phyloP scores from a whole-genome alignment of 1,140 invertebrate genomes.

The Diorhabda sublineata region DNA sequence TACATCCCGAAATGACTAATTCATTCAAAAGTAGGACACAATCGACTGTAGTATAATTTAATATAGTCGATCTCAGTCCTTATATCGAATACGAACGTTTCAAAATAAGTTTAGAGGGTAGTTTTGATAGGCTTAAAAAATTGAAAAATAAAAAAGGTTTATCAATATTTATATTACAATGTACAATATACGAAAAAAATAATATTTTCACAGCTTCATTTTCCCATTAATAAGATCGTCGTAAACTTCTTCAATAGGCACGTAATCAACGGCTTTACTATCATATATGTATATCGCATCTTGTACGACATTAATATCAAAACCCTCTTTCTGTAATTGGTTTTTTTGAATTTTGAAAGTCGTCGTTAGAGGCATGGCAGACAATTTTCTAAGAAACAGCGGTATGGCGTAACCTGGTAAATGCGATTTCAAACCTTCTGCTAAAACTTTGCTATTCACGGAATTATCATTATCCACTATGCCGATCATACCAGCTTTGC shows the following conservation, averaged over 20 bases:
- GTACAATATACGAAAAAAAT: no score
- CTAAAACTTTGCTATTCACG: conserved; percentile 65
- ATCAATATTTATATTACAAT: no score
- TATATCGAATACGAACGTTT: no score
- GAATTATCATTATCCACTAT: conserved; percentile 73
- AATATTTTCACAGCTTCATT: conserved; percentile 17
- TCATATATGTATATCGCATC: conserved; percentile 80
- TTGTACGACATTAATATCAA: conserved; percentile 57
- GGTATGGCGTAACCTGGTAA: conserved; percentile 84
- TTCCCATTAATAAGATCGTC: conserved; percentile 51
- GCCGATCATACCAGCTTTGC: conserved; percentile 92
- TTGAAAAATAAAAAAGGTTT: no score
- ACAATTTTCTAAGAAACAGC: conserved; percentile 80
- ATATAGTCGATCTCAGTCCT: no score
- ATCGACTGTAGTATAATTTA: no score
- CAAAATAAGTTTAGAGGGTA: no score
- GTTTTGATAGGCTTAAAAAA: no score
- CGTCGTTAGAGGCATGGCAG: conserved; percentile 76
- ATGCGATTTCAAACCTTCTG: conserved; percentile 58
- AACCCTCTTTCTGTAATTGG: conserved; percentile 78
- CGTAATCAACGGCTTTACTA: conserved; percentile 56
- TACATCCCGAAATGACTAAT: no score
- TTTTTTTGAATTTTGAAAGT: conserved; percentile 90
- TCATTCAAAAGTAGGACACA: no score
- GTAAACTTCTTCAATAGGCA: conserved; percentile 65